Base-by-base conservation (phyloP, 2,797 vertebrate genomes). In the Vipera ursinii region DNA sequence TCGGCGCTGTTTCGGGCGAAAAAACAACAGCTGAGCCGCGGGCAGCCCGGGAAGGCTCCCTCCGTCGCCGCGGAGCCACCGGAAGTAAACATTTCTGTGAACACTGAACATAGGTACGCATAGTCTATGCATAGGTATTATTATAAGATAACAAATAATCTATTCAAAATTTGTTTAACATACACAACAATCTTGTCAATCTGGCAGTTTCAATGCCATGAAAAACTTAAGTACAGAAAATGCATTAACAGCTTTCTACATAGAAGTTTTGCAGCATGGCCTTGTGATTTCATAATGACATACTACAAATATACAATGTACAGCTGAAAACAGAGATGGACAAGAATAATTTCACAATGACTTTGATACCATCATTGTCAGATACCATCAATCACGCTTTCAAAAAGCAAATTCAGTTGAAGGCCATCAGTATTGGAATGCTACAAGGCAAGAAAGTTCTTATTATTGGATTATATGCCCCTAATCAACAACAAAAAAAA, bases 31-130 rank as follows among this genome's bases (percentile, higher is more conserved):
- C n/a, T n/a, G n/a, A n/a, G n/a, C n/a, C n/a, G n/a, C n/a, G n/a
- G n/a, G n/a, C n/a, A n/a, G n/a, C n/a, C n/a, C n/a, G n/a, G n/a
- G n/a, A n/a, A n/a, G n/a, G n/a, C n/a, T n/a, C n/a, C n/a, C n/a
- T n/a, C n/a, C n/a, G n/a, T n/a, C n/a, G n/a, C n/a, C n/a, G n/a
- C n/a, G n/a, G n/a, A n/a, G n/a, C n/a, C n/a, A n/a, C n/a, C n/a
- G n/a, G n/a, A n/a, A n/a, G n/a, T n/a, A 86, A 94, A 95, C 94
- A 95, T 89, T 90, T 93, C 93, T 89, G 0, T 57, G 91, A 94
- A 87, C 95, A 86, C 4, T 78, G 89, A 73, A 93, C 89, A 78
- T 90, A 32, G 61, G 48, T 56, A 9, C 38, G 38, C 38, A 38
- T 38, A 38, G 38, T 2, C 38, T 56, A 86, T 12, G 32, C 53